Base-by-base conservation (phyloP, 2,888 invertebrate species). In the Pharmacophagus antenor region DNA sequence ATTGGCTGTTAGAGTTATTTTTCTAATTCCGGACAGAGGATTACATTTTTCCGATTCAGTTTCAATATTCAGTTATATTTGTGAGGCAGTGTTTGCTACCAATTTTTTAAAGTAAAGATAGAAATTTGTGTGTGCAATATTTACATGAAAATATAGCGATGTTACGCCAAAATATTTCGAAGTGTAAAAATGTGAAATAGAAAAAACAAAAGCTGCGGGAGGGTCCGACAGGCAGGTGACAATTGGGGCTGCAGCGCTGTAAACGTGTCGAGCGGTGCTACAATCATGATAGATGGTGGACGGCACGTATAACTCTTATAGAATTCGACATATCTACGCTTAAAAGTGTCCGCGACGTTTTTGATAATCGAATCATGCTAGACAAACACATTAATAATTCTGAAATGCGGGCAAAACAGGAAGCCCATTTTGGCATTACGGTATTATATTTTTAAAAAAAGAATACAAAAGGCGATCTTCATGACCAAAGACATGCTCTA, bases 241-340 rank as follows among this genome's bases (percentile, higher is more conserved):
- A 7, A 48, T 48, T 25, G 21, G n/a, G n/a, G 8, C 17, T 21
- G 4, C 48, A 15, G n/a, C 15, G 15, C 23, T 3, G 48, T 23
- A n/a, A 48, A 23, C 23, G 12, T 17, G 48, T 22, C 23, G 23
- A n/a, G 46, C 20, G 46, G 20, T 21, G 48, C 48, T 23, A 15
- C 22, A 15, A n/a, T n/a, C 22, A 48, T 48, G 48, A 23, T 48
- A n/a, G 15, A 21, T 23, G 48, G n/a, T 22, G 17, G 48, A 48
- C 15, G 4, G 15, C 37, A 37, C 21, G 22, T 15, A 47, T 47
- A 48, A 23, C 48, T 23, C 48, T 48, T 23, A 8, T n/a, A 8
- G 23, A 48, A 22, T 48, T 23, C 15, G 23, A 21, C 21, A 12
- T 21, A 21, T 10, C 46, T 12, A 20, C 15, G 7, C 15, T 3